phyloP scores from a whole-genome alignment of 2,888 invertebrate genomes.

The Tetramorium bicarinatum region DNA sequence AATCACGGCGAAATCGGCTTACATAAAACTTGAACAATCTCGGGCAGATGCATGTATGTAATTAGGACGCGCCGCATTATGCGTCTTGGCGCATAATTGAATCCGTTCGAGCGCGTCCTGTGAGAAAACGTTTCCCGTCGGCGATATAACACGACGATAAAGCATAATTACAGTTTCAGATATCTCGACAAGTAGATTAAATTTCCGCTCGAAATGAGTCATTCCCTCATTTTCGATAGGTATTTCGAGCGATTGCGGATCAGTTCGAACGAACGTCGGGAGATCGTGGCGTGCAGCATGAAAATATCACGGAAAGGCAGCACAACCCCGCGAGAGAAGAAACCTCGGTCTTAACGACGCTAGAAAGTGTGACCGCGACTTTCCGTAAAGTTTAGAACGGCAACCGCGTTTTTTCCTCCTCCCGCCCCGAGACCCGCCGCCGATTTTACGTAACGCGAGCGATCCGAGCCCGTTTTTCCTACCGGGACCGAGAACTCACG shows the following conservation, averaged over 20 bases:
- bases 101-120: constrained; percentile 10
- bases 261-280: background rate
- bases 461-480: constrained; percentile 26
- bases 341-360: background rate
- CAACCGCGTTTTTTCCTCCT: background rate
- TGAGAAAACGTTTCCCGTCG: background rate
- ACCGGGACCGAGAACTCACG: background rate
- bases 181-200: background rate
- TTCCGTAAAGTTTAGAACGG: constrained; percentile 37
- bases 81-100: constrained; percentile 19
- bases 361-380: constrained; percentile 56
- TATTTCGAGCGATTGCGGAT: background rate
- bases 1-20: constrained; percentile 49
- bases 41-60: constrained; percentile 17
- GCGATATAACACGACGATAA: background rate
- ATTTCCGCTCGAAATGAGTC: background rate
- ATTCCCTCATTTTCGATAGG: background rate
- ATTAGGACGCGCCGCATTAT: constrained; percentile 24
- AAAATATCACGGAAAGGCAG: constrained; percentile 13
- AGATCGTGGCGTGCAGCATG: background rate
- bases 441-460: constrained; percentile 44
- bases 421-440: background rate
- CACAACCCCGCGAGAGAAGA: constrained; percentile 29
- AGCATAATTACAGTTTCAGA: background rate
- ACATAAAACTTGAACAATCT: constrained; percentile 50